These are phyloP conservation scores for Theretra japonica DNA, from an alignment of 2,888 invertebrate species.

Conservation along the genomic window DNA sequence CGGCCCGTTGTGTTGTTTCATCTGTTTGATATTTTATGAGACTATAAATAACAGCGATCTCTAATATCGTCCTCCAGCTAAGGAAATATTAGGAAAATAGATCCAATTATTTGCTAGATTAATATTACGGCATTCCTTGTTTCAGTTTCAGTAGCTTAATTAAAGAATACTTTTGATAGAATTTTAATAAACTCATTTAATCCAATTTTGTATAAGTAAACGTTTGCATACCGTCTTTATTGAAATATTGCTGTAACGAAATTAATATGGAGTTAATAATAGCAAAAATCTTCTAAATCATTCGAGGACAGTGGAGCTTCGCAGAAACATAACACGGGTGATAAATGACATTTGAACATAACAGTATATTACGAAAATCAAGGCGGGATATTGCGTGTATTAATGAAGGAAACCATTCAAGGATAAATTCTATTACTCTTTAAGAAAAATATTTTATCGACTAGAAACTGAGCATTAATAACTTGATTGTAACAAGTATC, in stretches of 20 bases:
- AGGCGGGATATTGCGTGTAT: background rate
- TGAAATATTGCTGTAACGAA: background rate
- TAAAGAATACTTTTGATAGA: conserved; percentile 12
- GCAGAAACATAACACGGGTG: conserved; percentile 1
- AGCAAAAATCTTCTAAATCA: background rate
- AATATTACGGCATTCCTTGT: conserved; percentile 1
- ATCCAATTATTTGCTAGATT: background rate
- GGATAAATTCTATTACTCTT: background rate
- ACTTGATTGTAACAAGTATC: background rate
- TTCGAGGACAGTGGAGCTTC: background rate
- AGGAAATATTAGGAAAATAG: background rate
- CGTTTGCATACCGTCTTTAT: background rate
- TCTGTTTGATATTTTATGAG: conserved; percentile 2
- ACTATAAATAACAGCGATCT: background rate
- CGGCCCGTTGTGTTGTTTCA: background rate
- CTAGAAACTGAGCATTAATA: background rate
- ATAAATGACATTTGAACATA: conserved; percentile 2
- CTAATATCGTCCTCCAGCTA: background rate
- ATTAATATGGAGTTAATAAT: background rate
- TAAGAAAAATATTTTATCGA: too few relatives aligned
- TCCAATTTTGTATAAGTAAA: background rate
- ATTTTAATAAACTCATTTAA: background rate
- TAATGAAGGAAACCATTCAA: background rate
- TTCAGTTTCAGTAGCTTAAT: conserved; percentile 16
- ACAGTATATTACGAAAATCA: background rate